Conservation (phyloP, 2,888 invertebrate species). For the Harmothoe impar region DNA sequence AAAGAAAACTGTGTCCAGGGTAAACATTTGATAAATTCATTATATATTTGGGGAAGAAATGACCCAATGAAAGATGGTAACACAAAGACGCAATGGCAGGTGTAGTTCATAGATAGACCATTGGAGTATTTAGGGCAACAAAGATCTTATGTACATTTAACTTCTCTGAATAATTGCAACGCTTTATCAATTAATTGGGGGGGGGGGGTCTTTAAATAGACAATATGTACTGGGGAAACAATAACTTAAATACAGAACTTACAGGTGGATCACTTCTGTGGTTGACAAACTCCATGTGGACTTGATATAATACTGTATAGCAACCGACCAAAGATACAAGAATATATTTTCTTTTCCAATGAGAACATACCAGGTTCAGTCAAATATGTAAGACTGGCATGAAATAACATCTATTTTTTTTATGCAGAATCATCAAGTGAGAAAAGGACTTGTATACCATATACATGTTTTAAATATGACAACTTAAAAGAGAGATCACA, state of each 20-base stretch:
- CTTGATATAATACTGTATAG: slow-evolving; percentile 11
- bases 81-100: too few relatives aligned
- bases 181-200: too few relatives aligned
- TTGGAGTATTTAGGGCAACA: too few relatives aligned
- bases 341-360: neutral
- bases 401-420: neutral
- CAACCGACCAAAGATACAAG: neutral
- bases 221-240: too few relatives aligned
- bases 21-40: neutral
- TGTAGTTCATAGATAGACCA: too few relatives aligned
- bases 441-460: neutral
- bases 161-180: too few relatives aligned
- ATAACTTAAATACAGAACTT: neutral
- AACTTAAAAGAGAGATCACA: slow-evolving; percentile 27
- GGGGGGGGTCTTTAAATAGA: too few relatives aligned
- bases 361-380: neutral
- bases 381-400: neutral
- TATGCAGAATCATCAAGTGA: neutral
- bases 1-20: neutral
- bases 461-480: neutral
- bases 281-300: slow-evolving; percentile 1
- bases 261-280: neutral
- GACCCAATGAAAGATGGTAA: too few relatives aligned
- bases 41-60: too few relatives aligned
- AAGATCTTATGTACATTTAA: too few relatives aligned